A percentile compares a stretch with the other conserved stretches of the same genome.
These are phyloP conservation scores for Eupithecia insigniata DNA, from an alignment of 2,888 invertebrate genomes.

Conservation along the genomic window DNA sequence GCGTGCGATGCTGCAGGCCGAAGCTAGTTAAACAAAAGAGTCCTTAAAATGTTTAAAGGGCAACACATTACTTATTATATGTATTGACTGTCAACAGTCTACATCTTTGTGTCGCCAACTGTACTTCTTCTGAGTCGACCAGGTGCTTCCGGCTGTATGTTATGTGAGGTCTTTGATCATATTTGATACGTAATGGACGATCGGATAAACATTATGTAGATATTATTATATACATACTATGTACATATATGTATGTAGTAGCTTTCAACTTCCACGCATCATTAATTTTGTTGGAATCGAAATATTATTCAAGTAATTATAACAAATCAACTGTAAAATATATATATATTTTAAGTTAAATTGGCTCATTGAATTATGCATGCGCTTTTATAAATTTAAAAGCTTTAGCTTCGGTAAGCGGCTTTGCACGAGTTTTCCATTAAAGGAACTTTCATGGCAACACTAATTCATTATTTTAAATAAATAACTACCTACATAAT, in stretches of 20 bases:
- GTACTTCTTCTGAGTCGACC: neutral
- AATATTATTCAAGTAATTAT: neutral
- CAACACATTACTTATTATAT: too few relatives aligned
- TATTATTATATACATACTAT: neutral
- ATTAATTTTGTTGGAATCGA: neutral
- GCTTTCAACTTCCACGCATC: neutral
- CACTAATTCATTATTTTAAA: too few relatives aligned
- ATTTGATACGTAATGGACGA: neutral
- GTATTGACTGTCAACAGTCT: too few relatives aligned
- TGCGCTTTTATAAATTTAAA: neutral
- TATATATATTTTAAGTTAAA: neutral
- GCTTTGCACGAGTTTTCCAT: neutral
- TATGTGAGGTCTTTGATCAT: conserved; percentile 1
- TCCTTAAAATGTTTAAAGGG: too few relatives aligned
- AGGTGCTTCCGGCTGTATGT: conserved; percentile 24
- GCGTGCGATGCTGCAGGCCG: too few relatives aligned
- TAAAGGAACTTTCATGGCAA: too few relatives aligned
- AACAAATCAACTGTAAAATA: neutral
- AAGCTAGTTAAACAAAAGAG: too few relatives aligned
- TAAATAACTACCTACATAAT: too few relatives aligned
- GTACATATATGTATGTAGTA: too few relatives aligned
- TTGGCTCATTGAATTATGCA: neutral
- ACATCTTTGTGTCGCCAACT: neutral
- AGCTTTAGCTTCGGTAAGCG: neutral
- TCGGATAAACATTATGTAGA: neutral